Evolutionary conservation across 2,113 vertebrate genomes (phyloP).

Genomic region (Megaceryle maxima): DNA sequence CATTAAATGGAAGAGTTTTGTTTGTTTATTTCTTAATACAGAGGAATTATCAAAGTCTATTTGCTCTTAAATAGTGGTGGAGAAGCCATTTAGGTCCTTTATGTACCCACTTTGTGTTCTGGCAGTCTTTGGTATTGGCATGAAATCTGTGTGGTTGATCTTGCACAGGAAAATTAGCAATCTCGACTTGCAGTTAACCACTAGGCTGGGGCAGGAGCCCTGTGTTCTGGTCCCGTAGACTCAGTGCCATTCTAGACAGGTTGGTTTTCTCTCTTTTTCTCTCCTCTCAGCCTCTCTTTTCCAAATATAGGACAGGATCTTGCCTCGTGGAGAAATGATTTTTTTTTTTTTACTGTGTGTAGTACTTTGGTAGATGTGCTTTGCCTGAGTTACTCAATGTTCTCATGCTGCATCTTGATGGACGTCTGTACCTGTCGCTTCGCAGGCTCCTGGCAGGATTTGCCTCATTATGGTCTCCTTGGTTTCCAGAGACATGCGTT

Average conservation of each 20-base stretch:
- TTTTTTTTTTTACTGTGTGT: background rate
- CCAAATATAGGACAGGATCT: background rate
- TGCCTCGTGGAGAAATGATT: background rate
- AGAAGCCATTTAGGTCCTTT: background rate
- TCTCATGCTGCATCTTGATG: background rate
- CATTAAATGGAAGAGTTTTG: background rate
- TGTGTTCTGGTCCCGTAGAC: background rate
- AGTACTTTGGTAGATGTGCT: background rate
- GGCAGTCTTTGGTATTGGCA: background rate
- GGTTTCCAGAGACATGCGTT: background rate
- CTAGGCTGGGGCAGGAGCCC: background rate
- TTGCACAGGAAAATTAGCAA: background rate
- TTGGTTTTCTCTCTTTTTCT: background rate
- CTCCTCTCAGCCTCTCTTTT: background rate
- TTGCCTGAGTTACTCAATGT: background rate
- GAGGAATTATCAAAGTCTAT: background rate
- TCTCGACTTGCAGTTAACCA: background rate
- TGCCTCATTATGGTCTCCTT: background rate
- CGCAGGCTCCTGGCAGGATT: background rate
- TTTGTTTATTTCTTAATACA: background rate
- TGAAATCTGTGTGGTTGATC: background rate
- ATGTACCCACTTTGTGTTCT: background rate
- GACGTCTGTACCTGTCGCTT: background rate
- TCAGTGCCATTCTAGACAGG: background rate
- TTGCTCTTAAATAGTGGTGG: background rate